Evolutionary conservation across 2,888 invertebrate genomes (phyloP), one percentile per base, ranked within the genome.

Genomic region (Ophioninae sp.): DNA sequence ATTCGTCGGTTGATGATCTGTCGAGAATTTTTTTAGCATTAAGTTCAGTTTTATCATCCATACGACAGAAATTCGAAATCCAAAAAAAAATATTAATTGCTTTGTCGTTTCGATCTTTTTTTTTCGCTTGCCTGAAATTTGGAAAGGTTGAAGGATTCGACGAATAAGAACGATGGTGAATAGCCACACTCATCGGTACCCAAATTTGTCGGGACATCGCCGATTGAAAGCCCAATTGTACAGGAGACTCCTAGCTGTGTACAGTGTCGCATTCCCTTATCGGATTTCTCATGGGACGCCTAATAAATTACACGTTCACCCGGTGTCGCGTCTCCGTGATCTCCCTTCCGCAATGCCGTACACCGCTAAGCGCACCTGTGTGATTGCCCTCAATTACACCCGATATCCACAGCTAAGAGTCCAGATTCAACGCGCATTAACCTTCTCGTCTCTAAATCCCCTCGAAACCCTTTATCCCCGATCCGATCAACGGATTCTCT

Each of bases 401-500:
- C 10, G 13, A 76, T 61, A 67, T 41, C 56, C 50, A 50, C 20
- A 67, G 61, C 74, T 59, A 59, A 77, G 77, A 57, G 64, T 57
- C 70, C 44, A 64, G 74, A 68, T 81, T 69, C 56, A 23, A 77
- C 69, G 72, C 69, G 77, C 73, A 57, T 56, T 80, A 80, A 83
- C 69, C 83, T 77, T 73, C 23, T 23, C 44, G 74, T 74, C 74
- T 70, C 59, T 73, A 81, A 83, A 83, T 73, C 81, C 79, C 79
- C 73, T 23, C 79, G 73, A 50, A 87, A 85, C 87, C 88, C 87
- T 89, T 87, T 87, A 87, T 59, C 89, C 90, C 89, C 91, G 90
- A 91, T 91, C 90, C 92, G 89, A 89, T 86, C 87, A 85, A 88
- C 89, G 89, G 88, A 89, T 89, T 89, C 88, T 90, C 88, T 88